Percentiles rank a stretch among this genome's conserved stretches.
These are phyloP conservation scores for Euzophera pinguis DNA, from an alignment of 2,888 invertebrate genomes.

Conservation along the genomic window DNA sequence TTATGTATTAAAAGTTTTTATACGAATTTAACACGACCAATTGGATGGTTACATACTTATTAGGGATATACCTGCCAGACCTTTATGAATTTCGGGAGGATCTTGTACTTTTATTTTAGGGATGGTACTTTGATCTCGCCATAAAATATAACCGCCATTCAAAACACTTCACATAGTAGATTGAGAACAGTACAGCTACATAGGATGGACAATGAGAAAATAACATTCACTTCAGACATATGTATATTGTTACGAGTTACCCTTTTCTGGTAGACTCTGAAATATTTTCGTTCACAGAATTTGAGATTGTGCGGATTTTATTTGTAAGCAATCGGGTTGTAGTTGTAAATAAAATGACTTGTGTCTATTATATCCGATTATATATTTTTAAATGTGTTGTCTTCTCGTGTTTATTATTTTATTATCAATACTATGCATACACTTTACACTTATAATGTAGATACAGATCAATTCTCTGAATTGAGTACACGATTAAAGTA, in stretches of 20 bases:
- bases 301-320: not conserved
- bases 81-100: too few species aligned
- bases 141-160: not conserved
- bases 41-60: too few species aligned
- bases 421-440: too few species aligned
- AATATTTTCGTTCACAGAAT: not conserved
- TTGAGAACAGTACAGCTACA: constrained; percentile 9
- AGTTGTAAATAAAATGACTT: not conserved
- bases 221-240: constrained; percentile 4
- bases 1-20: too few species aligned
- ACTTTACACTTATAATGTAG: not conserved
- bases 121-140: not conserved
- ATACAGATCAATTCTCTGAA: not conserved
- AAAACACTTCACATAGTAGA: not conserved
- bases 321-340: not conserved
- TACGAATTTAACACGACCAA: too few species aligned
- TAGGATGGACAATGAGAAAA: not conserved
- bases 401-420: too few species aligned
- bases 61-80: too few species aligned
- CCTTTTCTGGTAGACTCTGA: not conserved
- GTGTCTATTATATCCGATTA: too few species aligned
- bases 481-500: too few species aligned
- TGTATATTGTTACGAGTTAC: not conserved
- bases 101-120: not conserved
- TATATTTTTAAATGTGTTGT: too few species aligned